A percentile compares a stretch with the other conserved stretches of the same genome.
Evolutionary conservation across 2,797 vertebrate genomes (phyloP).

Genomic region (Sebastolobus alascanus): DNA sequence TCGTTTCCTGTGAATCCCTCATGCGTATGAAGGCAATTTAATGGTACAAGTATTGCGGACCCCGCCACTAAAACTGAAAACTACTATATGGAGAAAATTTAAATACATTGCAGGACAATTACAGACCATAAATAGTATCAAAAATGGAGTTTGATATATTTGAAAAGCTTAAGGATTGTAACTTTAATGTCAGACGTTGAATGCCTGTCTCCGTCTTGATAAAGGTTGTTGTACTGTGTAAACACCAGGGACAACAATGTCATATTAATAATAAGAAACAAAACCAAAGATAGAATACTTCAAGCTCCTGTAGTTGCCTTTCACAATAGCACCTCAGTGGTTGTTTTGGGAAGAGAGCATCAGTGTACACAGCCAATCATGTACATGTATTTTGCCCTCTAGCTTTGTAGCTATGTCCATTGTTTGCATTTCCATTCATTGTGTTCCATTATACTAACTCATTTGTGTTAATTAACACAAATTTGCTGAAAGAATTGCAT

Average conservation of each 20-base stretch:
- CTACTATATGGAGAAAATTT: too few species aligned
- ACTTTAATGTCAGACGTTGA: background rate
- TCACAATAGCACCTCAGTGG: background rate
- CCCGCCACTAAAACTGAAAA: too few species aligned
- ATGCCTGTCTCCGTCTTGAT: background rate
- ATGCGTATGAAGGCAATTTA: too few species aligned
- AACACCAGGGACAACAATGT: background rate
- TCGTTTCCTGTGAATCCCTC: too few species aligned
- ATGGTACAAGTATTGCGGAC: too few species aligned
- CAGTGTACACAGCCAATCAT: background rate
- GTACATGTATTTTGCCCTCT: background rate
- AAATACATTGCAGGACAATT: too few species aligned
- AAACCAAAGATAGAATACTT: background rate
- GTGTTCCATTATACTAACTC: background rate
- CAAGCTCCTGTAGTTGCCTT: background rate
- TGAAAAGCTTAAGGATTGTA: background rate
- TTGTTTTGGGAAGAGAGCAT: background rate
- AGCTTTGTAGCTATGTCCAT: background rate
- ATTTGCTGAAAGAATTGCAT: slow-evolving; percentile 1
- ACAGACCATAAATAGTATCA: too few species aligned
- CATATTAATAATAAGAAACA: background rate
- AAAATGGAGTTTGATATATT: too few species aligned
- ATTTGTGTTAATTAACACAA: background rate
- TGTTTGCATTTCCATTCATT: slow-evolving; percentile 21
- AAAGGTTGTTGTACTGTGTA: background rate